phyloP scores from a whole-genome alignment of 2,888 invertebrate species.

The Mimachlamys varia region DNA sequence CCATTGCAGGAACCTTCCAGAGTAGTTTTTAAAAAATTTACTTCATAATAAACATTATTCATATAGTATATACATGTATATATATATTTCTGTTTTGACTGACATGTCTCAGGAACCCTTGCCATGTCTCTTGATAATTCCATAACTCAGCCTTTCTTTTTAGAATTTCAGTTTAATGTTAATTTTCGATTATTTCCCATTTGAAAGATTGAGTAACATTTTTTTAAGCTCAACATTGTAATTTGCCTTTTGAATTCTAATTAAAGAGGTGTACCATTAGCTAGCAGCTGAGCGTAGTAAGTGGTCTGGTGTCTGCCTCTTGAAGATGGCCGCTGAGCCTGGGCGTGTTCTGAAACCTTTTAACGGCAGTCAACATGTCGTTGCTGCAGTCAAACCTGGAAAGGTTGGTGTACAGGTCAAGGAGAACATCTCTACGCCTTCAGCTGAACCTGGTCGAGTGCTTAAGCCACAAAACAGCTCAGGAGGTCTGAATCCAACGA shows the following conservation, averaged over 20 bases:
- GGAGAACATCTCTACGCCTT: not conserved
- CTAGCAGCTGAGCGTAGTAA: not conserved
- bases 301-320: not conserved
- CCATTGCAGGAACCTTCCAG: too few species aligned
- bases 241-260: too few species aligned
- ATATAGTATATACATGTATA: too few species aligned
- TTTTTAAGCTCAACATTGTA: not conserved
- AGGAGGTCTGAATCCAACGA: not conserved
- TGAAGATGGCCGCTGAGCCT: not conserved
- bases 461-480: not conserved
- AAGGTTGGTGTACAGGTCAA: not conserved
- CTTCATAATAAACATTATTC: too few species aligned
- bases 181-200: too few species aligned
- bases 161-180: too few species aligned
- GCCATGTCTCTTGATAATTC: too few species aligned
- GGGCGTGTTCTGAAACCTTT: not conserved
- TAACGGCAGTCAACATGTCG: not conserved
- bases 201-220: too few species aligned
- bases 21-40: too few species aligned
- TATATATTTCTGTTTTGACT: too few species aligned
- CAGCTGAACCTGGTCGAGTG: not conserved
- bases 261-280: not conserved
- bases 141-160: too few species aligned
- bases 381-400: not conserved
- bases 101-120: too few species aligned